Base-by-base conservation (phyloP, 2,797 vertebrate genomes). In the Sebastes jordani region DNA sequence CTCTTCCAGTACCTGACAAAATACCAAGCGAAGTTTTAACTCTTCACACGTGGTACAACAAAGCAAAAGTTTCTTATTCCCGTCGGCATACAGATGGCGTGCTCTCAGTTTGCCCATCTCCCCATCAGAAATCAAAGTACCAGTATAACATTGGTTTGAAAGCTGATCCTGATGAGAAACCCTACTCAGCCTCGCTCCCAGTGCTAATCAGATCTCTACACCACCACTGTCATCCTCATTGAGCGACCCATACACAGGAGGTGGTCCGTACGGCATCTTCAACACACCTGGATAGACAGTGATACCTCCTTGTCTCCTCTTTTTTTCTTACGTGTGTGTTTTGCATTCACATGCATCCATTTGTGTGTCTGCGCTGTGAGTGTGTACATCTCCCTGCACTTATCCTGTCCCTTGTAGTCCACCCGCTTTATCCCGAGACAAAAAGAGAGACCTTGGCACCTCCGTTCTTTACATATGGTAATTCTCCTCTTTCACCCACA, bases 401-500 rank as follows among this genome's bases (percentile, higher is more conserved):
- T 89, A 92, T 93, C 92, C 91, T 86, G 86, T 91, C 89, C 80
- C 61, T 70, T 29, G 75, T 85, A 88, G 88, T 78, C 85, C 75
- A 81, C 74, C 78, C 66, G 85, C 90, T 93, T 91, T 89, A 92
- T 90, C 71, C 63, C 7, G 78, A 84, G 90, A 93, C 88, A 87
- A 85, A 90, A 90, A 90, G 78, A 74, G 76, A 82, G 91, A 90
- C 90, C 91, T 83, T 80, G 82, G 82, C 86, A 90, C 91, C 90
- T 90, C 79, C 16, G 29, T 80, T 90, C 91, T 91, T 92, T 92
- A 91, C 94, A 90, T 93, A 95, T 94, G 94, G 84, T 92, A 95
- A 94, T 94, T 75, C 58, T 68, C 60, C 79, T 84, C 83, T 88
- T 88, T 93, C 83, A 84, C 85, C 83, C 49, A 14, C 68, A 76